Evolutionary conservation across 2,888 invertebrate genomes (phyloP).

Genomic region (Brassicogethes aeneus): DNA sequence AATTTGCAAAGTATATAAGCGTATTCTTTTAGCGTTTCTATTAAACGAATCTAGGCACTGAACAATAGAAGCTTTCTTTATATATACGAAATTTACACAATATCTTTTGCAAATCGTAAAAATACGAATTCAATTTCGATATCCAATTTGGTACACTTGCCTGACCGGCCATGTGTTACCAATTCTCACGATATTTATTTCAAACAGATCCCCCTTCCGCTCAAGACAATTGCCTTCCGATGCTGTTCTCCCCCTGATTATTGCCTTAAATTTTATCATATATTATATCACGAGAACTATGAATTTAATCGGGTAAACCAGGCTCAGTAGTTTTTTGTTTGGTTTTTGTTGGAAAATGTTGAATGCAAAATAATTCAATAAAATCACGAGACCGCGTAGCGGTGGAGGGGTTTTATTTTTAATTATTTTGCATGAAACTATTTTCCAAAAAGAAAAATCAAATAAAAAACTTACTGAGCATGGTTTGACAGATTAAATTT

Average conservation of each 20-base stretch:
- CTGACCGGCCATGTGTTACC: constrained; percentile 14
- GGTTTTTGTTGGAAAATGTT: no score
- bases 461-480: no score
- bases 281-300: no score
- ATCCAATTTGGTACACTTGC: constrained; percentile 16
- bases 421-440: no score
- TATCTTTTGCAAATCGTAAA: constrained; percentile 18
- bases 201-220: constrained; percentile 4
- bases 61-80: constrained; percentile 8
- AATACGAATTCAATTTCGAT: constrained; percentile 20
- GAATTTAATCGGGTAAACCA: no score
- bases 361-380: no score
- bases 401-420: no score
- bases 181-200: constrained; percentile 17
- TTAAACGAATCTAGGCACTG: background rate
- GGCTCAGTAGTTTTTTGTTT: no score
- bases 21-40: background rate
- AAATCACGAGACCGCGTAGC: no score
- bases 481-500: no score
- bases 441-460: no score
- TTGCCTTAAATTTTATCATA: no score
- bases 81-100: constrained; percentile 13
- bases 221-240: constrained; percentile 12
- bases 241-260: constrained; percentile 10
- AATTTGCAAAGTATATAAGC: background rate